Percentiles rank a stretch among this genome's conserved stretches.
These are phyloP conservation scores for Lissonota sp. DNA, from an alignment of 2,888 invertebrate species.

Conservation along the genomic window DNA sequence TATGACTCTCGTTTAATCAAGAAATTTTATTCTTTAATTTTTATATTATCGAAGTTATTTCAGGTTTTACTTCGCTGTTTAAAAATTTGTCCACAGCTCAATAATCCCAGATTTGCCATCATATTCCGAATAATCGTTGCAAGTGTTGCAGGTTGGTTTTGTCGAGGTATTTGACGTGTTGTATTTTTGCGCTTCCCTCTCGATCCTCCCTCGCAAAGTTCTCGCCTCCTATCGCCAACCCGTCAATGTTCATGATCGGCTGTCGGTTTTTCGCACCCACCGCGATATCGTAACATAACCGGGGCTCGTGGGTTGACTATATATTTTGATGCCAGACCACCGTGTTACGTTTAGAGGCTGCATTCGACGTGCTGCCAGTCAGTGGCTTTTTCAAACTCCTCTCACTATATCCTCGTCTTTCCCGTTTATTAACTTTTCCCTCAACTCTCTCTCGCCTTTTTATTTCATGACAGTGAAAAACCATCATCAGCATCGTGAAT, in stretches of 20 bases:
- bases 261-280: slow-evolving; percentile 68
- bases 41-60: too few relatives aligned
- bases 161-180: too few relatives aligned
- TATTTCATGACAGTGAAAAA: neutral
- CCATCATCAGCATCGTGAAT: too few relatives aligned
- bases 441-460: slow-evolving; percentile 1
- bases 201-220: slow-evolving; percentile 7
- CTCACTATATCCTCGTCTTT: slow-evolving; percentile 14
- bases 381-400: slow-evolving; percentile 53
- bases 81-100: too few relatives aligned
- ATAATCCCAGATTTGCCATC: too few relatives aligned
- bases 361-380: slow-evolving; percentile 57
- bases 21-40: too few relatives aligned
- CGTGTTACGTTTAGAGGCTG: slow-evolving; percentile 71
- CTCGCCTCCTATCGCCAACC: slow-evolving; percentile 4
- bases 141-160: too few relatives aligned
- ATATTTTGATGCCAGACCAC: slow-evolving; percentile 68
- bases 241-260: slow-evolving; percentile 76
- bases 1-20: too few relatives aligned
- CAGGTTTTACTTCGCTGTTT: too few relatives aligned
- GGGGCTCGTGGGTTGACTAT: slow-evolving; percentile 13
- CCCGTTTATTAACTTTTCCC: neutral
- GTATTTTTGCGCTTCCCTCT: neutral
- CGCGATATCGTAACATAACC: slow-evolving; percentile 13
- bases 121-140: too few relatives aligned